Evolutionary conservation across 2,797 vertebrate genomes (phyloP).

Genomic region (Taenioides sp.): DNA sequence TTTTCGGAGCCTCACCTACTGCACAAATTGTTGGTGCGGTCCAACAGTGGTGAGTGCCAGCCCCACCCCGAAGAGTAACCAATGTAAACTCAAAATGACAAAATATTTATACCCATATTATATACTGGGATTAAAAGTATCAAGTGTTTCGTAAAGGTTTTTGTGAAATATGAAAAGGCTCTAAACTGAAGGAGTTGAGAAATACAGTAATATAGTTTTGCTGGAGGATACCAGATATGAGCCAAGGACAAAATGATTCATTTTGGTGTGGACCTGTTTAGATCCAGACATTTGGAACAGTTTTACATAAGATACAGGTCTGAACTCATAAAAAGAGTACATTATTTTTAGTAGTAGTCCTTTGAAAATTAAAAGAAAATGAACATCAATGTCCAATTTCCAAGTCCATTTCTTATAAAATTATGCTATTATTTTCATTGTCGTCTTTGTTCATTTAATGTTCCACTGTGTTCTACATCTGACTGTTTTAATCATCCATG

Average conservation of each 20-base stretch:
- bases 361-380: background rate
- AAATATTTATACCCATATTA: constrained; percentile 42
- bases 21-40: constrained; percentile 27
- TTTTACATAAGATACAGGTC: background rate
- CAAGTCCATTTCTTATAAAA: no score
- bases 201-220: background rate
- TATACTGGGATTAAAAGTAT: constrained; percentile 20
- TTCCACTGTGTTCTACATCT: background rate
- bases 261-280: background rate
- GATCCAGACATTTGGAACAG: background rate
- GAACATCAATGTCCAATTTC: no score
- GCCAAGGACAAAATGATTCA: background rate
- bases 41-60: constrained; percentile 22
- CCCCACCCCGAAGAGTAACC: constrained; percentile 31
- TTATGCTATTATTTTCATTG: constrained; percentile 34
- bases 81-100: constrained; percentile 43
- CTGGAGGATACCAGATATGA: background rate
- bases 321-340: background rate
- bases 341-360: background rate
- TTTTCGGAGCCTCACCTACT: constrained; percentile 49
- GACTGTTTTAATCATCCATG: constrained; percentile 10
- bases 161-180: no score
- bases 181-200: background rate
- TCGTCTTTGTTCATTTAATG: constrained; percentile 31
- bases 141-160: background rate